Evolutionary conservation across 2,888 invertebrate genomes (phyloP), one percentile per base, ranked within the genome.

Genomic region (Lacanobia wlatinum): DNA sequence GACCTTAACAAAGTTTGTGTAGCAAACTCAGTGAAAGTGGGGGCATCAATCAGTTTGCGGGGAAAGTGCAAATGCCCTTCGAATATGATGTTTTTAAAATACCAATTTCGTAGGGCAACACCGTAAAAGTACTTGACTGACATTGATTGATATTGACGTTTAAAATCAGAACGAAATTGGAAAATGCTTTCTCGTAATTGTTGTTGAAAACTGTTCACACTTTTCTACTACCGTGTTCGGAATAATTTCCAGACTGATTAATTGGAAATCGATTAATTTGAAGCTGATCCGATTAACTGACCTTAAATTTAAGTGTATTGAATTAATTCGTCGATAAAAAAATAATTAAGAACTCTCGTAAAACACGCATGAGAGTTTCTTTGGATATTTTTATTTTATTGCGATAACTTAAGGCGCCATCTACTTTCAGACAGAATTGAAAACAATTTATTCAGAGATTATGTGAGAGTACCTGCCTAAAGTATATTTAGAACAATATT

Each of bases 11-110:
- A 86, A 89, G 88, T 91, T 90, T 90, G 78, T 86, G 88, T 87
- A 87, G 85, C 85, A 87, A 87, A 89, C 74, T 82, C 72, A 89
- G 91, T 89, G 92, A 92, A 92, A 92, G 92, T 91, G 76, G 82
- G 85, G 83, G 78, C 87, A 90, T 90, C 88, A 86, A 90, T 90
- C 89, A 91, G 76, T 70, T 73, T 10, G 62, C 63, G 84, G 91
- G 82, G 92, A 91, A 91, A 91, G 91, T 86, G 84, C 28, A 70
- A 83, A 85, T 53, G 21, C 91, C 91, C 91, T 90, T 87, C 81
- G 67, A 65, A 81, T 80, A 68, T 77, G 74, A 75, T 73, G 61
- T 59, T 70, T 50, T 40, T 28, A 73, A 70, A 70, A 34, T 43
- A 34, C 52, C 38, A 23, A 48, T 34, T 62, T 43, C 23, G 23